Evolutionary conservation across 2,797 vertebrate genomes (phyloP), one percentile per base, ranked within the genome.

Genomic region (Triplophysa bombifrons): DNA sequence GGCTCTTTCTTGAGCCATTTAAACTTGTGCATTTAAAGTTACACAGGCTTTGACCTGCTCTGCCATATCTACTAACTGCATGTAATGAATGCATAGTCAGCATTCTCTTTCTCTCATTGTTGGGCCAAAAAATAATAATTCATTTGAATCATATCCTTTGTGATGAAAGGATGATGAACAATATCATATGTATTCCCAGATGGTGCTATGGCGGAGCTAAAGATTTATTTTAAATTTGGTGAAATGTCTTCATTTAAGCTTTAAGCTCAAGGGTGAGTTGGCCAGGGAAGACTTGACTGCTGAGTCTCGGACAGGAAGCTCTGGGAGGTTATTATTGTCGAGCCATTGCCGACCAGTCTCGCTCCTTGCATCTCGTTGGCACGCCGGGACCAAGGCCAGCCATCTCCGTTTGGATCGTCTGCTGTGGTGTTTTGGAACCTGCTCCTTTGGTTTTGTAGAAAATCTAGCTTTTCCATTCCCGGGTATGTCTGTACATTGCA

Each of bases 221-320:
- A 63, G 19, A 34, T 76, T 74, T 34, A 68, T 84, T 80, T 58
- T 19, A 34, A 76, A 74, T 38, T 14, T 9, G n/a, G 63, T 80
- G 30, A 84, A 69, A 83, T 83, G 78, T 82, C 78, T 86, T 85
- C 81, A 78, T 86, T 80, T 90, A 79, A 76, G 83, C 2, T 60
- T 89, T 85, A 81, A 80, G 85, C 84, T 81, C 70, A 75, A 88
- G 80, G 86, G 74, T 67, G 51, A 80, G 81, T 85, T 84, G 84
- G 78, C 78, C 87, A 73, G 48, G 82, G 65, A 72, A 83, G 88
- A 82, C 64, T 72, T 78, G 78, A 87, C 86, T 83, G 75, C 80
- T 83, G 80, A 84, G 34, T 67, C 87, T 90, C 83, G 83, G 85
- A 89, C 83, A 85, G 89, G 85, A 91, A 89, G 51, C 85, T 86